phyloP scores from a whole-genome alignment of 2,888 invertebrate species.

The Parnassius orleans region DNA sequence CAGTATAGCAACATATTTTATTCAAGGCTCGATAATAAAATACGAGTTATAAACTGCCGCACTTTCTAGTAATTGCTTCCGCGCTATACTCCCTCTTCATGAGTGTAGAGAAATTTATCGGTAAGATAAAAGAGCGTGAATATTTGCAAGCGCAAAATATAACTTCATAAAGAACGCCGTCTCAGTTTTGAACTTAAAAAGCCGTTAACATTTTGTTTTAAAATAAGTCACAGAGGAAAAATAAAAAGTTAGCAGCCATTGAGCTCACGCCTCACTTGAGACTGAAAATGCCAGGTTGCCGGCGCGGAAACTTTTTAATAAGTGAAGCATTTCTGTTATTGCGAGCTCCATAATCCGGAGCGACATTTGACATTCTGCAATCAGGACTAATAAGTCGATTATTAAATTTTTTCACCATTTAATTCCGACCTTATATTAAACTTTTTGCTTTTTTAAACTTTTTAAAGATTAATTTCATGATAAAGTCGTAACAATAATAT shows the following conservation, averaged over 20 bases:
- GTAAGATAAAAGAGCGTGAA: constrained; percentile 32
- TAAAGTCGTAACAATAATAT: not conserved
- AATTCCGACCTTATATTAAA: constrained; percentile 8
- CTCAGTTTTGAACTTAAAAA: constrained; percentile 47
- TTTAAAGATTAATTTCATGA: constrained; percentile 2
- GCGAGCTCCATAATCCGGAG: constrained; percentile 28
- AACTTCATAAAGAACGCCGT: constrained; percentile 34
- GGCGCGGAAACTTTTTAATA: constrained; percentile 49
- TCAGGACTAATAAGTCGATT: constrained; percentile 27
- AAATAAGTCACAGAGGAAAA: constrained; percentile 50
- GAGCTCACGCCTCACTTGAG: constrained; percentile 51
- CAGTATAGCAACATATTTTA: too few species aligned
- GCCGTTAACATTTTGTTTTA: constrained; percentile 47
- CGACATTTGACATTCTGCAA: constrained; percentile 27
- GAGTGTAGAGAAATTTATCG: constrained; percentile 29
- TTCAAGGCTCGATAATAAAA: not conserved
- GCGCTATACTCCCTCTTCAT: constrained; percentile 12
- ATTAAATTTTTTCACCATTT: constrained; percentile 21
- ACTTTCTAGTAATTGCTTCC: constrained; percentile 16
- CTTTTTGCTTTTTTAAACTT: constrained; percentile 18
- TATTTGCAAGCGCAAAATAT: constrained; percentile 34
- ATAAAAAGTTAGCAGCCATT: constrained; percentile 46
- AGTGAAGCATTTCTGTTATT: constrained; percentile 45
- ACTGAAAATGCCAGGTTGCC: constrained; percentile 40
- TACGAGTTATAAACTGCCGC: constrained; percentile 7